phyloP scores from a whole-genome alignment of 2,797 vertebrate species.

The Takifugu rubripes region DNA sequence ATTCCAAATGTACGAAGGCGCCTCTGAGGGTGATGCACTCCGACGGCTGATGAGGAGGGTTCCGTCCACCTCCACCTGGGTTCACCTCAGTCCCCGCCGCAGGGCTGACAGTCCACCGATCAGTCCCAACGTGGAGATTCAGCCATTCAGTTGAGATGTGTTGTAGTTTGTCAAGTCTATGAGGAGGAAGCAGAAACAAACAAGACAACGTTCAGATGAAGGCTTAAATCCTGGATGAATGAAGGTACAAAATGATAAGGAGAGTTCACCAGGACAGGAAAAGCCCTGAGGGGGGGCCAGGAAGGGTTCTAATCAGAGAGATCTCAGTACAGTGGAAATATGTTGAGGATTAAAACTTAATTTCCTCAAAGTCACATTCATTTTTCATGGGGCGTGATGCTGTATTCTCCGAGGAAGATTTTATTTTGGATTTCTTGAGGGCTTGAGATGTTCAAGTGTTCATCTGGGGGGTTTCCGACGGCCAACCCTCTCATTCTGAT shows the following conservation, averaged over 20 bases:
- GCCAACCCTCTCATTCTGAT: too few species aligned
- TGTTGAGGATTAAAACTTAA: neutral
- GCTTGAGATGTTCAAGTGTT: too few species aligned
- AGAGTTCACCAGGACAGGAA: conserved; percentile 16
- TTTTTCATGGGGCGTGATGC: conserved; percentile 48
- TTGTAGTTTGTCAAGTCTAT: conserved; percentile 33
- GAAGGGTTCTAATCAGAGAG: too few species aligned
- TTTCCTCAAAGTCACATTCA: conserved; percentile 45
- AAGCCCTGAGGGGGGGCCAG: conserved; percentile 18
- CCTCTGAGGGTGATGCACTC: conserved; percentile 30
- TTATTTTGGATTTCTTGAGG: conserved; percentile 19
- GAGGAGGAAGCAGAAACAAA: conserved; percentile 13
- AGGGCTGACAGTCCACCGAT: conserved; percentile 17
- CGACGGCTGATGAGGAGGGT: conserved; percentile 41
- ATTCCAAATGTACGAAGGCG: conserved; percentile 37
- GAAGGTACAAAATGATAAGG: neutral
- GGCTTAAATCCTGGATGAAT: too few species aligned
- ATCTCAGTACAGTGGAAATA: too few species aligned
- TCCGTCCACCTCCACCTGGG: conserved; percentile 24
- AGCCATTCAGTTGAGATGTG: neutral
- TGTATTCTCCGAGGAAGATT: conserved; percentile 29
- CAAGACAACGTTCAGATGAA: neutral
- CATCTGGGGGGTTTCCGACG: too few species aligned
- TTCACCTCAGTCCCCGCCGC: conserved; percentile 21
- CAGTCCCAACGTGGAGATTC: conserved; percentile 6